Conservation (phyloP, 2,888 invertebrate species). For the Ceraclea dissimilis region DNA sequence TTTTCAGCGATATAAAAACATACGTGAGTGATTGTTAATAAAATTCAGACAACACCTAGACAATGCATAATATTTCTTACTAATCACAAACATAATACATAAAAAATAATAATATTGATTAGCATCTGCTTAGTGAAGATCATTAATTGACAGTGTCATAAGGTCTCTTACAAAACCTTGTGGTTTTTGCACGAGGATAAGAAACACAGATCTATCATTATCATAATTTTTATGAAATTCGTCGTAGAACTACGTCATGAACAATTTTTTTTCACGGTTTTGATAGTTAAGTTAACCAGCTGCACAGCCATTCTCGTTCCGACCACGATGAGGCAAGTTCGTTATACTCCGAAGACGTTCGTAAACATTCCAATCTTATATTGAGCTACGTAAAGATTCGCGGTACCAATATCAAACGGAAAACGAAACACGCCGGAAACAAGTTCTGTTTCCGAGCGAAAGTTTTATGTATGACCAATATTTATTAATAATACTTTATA, state of each 20-base stretch:
- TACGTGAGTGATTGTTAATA: too few relatives aligned
- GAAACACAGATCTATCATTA: neutral
- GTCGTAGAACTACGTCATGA: constrained; percentile 2
- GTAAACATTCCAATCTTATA: neutral
- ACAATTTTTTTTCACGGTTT: constrained; percentile 4
- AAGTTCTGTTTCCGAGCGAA: constrained; percentile 15
- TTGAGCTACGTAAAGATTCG: neutral
- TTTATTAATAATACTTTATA: neutral
- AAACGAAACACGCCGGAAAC: constrained; percentile 8
- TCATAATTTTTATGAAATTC: neutral
- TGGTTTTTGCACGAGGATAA: neutral
- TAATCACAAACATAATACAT: too few relatives aligned
- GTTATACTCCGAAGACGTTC: constrained; percentile 3
- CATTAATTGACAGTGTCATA: neutral
- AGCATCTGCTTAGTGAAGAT: too few relatives aligned
- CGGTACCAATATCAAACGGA: neutral
- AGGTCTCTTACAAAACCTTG: neutral
- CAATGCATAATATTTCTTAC: too few relatives aligned
- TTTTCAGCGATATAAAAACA: too few relatives aligned
- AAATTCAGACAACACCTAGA: too few relatives aligned
- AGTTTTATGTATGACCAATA: constrained; percentile 4
- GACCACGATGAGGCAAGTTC: constrained; percentile 21
- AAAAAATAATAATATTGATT: too few relatives aligned
- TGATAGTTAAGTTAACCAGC: constrained; percentile 1
- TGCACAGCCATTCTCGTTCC: constrained; percentile 22